Percentiles rank a stretch among this genome's conserved stretches.
These are phyloP conservation scores for Neoniphon sammara DNA, from an alignment of 2,797 vertebrate species.

Conservation along the genomic window DNA sequence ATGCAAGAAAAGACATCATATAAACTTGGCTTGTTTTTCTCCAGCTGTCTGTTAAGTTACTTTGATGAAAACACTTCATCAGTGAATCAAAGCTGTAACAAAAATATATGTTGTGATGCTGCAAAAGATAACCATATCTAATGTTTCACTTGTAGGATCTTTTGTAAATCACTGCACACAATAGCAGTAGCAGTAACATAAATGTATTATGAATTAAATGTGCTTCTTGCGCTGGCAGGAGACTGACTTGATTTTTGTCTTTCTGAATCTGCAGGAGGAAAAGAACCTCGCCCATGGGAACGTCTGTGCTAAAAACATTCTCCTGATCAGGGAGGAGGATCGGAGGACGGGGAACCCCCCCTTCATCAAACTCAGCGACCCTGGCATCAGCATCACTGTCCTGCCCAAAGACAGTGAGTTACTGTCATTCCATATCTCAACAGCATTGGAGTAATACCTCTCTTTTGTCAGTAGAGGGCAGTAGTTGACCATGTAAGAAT, in stretches of 20 bases:
- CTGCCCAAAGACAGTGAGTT: slow-evolving; percentile 94
- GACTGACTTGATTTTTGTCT: neutral
- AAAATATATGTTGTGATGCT: too few species aligned
- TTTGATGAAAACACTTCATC: too few species aligned
- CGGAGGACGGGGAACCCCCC: slow-evolving; percentile 90
- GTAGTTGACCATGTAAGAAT: neutral
- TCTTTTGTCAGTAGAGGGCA: slow-evolving; percentile 41
- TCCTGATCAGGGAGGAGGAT: slow-evolving; percentile 95
- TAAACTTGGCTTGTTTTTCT: too few species aligned
- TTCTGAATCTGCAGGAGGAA: slow-evolving; percentile 86
- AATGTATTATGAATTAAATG: neutral
- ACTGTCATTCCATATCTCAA: neutral
- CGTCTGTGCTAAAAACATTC: slow-evolving; percentile 94
- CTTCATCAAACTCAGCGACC: slow-evolving; percentile 97
- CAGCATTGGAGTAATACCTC: neutral
- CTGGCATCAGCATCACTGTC: slow-evolving; percentile 92
- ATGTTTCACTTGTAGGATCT: too few species aligned
- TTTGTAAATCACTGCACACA: too few species aligned
- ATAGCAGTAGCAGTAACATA: too few species aligned
- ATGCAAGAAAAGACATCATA: too few species aligned
- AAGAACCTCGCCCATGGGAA: slow-evolving; percentile 94
- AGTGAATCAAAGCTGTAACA: too few species aligned
- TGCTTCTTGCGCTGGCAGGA: neutral
- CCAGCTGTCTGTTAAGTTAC: too few species aligned
- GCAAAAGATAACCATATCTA: too few species aligned